Conservation (phyloP, 1,140 invertebrate species). For the Zaprionus camerounensis region DNA sequence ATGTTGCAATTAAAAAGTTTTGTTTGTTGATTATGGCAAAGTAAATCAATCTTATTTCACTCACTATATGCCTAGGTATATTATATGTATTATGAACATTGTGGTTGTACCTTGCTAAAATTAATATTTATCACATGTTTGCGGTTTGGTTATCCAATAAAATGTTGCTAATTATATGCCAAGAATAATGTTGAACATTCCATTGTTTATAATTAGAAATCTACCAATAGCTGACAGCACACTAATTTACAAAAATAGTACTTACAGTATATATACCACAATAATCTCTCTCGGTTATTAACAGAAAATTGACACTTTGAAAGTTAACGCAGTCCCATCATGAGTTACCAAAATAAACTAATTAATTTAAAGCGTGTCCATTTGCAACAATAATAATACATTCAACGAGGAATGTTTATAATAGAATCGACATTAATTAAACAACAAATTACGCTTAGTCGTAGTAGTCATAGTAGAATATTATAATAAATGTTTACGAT, state of each 20-base stretch:
- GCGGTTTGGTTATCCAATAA: neutral
- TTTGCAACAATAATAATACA: constrained; percentile 43
- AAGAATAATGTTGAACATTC: no score
- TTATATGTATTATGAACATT: no score
- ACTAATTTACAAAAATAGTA: no score
- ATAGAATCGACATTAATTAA: constrained; percentile 70
- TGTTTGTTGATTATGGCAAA: no score
- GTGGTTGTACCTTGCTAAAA: no score
- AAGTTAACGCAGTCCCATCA: neutral
- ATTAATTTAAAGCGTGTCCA: constrained; percentile 56
- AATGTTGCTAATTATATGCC: constrained; percentile 1
- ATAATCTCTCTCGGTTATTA: neutral
- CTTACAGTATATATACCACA: neutral
- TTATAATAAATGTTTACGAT: constrained; percentile 60
- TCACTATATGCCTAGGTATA: no score
- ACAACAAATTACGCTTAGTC: constrained; percentile 69
- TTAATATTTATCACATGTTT: neutral
- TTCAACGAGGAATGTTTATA: neutral
- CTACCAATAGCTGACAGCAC: no score
- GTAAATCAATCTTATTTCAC: no score
- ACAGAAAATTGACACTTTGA: constrained; percentile 1
- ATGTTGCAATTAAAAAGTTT: no score
- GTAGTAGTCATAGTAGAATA: constrained; percentile 21
- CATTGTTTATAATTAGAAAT: neutral
- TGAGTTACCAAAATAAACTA: constrained; percentile 42